Base-by-base conservation (phyloP, 2,113 vertebrate genomes). In the Phrynosoma platyrhinos region DNA sequence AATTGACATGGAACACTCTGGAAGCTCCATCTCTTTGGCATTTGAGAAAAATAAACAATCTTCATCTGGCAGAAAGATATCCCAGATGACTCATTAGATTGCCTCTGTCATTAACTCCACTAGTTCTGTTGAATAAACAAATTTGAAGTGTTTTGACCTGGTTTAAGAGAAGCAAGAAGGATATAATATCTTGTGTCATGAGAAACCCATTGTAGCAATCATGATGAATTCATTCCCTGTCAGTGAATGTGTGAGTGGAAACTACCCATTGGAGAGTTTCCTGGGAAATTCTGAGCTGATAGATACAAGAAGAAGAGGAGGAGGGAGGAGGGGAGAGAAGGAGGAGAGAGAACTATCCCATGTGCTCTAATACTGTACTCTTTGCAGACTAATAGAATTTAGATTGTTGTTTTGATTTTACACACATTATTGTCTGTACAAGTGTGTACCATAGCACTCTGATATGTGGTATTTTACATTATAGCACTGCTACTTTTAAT, bases 41-140 rank as follows among this genome's bases (percentile, higher is more conserved):
- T 72, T 88, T 66, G 30, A 72, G 25, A 75, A 53, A 89, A 74
- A 68, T 79, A 88, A 89, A 79, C 27, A 69, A 40, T 84, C 66
- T 79, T 89, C 40, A 20, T 16, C 76, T 62, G 76, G 32, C 76
- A 85, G 40, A 55, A 84, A 79, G 42, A 66, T 83, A 55, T 30
- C 58, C 30, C 66, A n/a, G 9, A 64, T 89, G 78, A 62, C 13
- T 80, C 68, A 83, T 79, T 79, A 32, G 32, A 42, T 79, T n/a
- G 21, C 55, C 52, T 79, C 36, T 21, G 27, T 42, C 27, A 72
- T 52, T 55, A 87, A 72, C 23, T 81, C 25, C 53, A 84, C 40
- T 36, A 80, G 21, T 66, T 40, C 30, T 64, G 21, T 77, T 14
- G 47, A 85, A 79, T 47, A 74, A 84, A 88, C 66, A 88, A 62